phyloP scores from a whole-genome alignment of 2,113 vertebrate genomes.

The Oreocharis arfaki region DNA sequence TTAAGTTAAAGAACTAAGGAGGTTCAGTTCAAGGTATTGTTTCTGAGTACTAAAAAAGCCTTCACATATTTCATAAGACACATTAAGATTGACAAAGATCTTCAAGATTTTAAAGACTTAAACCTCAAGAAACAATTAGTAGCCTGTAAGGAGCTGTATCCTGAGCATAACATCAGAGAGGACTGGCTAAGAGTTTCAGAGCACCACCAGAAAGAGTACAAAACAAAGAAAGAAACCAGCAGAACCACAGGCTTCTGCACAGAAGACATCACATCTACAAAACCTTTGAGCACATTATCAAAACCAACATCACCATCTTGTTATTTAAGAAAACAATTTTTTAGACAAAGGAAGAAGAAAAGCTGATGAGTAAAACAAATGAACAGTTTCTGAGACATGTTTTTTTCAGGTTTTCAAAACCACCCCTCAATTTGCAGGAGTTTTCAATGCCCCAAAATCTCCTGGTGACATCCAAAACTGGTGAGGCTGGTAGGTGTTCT shows the following conservation, averaged over 20 bases:
- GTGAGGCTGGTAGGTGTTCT: not conserved
- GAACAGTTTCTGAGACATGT: not conserved
- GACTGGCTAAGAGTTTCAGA: not conserved
- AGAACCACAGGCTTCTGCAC: not conserved
- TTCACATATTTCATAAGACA: not conserved
- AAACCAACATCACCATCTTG: not conserved
- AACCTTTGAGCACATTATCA: not conserved
- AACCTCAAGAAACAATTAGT: not conserved
- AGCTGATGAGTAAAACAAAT: not conserved
- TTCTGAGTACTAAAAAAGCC: not conserved
- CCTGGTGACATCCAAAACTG: not conserved
- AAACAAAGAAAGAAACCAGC: not conserved
- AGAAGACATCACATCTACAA: not conserved
- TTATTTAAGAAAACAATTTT: not conserved
- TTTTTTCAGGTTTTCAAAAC: not conserved
- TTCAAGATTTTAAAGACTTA: not conserved
- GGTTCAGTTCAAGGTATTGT: not conserved
- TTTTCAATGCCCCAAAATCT: not conserved
- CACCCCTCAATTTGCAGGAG: not conserved
- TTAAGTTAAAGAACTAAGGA: not conserved
- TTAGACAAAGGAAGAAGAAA: not conserved
- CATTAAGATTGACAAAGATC: not conserved
- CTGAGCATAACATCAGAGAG: not conserved
- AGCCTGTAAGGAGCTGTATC: not conserved
- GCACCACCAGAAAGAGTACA: not conserved